Base-by-base conservation (phyloP, 2,797 vertebrate species). In the Propithecus perrieri region DNA sequence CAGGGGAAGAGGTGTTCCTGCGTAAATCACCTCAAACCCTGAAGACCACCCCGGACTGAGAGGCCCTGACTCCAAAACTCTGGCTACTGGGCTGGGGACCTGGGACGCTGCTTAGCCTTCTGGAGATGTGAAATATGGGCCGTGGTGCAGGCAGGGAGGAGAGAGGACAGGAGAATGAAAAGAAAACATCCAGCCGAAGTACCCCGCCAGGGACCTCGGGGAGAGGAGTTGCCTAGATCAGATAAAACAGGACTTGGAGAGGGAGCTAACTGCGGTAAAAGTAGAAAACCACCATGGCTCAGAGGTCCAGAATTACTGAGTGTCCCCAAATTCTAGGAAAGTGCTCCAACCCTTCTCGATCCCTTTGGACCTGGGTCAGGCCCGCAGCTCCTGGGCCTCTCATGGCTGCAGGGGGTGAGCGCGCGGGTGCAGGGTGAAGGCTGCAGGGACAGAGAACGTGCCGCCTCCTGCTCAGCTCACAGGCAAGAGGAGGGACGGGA, bases 401-500 rank as follows among this genome's bases (percentile, higher is more conserved):
- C 46, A 13, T 22, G 12, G 59, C 43, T 69, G 0, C 38, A 14
- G 15, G 2, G 2, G 7, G 35, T 55, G 59, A 50, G 43, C 43
- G 38, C 10, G 5, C 5, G 5, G 30, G 24, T 12, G 12, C 28
- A 33, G 24, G 24, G 1, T 41, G 30, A 71, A 7, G 0, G 1
- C 30, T 0, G 0, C 12, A 69, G 71, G 41, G 22, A 24, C 17
- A 26, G n/a, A 48, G 63, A 35, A 3, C 33, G 38, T 7, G 24
- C 53, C 1, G 9, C 5, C 15, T 38, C 10, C 7, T 15, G 33
- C 61, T 65, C 2, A 69, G 24, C 46, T 63, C 17, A 13, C 26
- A 30, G 61, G 7, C 28, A 65, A 28, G 38, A 76, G n/a, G 7
- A 67, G 30, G 3, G 3, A 24, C 3, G 7, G 78, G 15, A 75